phyloP scores from a whole-genome alignment of 1,140 invertebrate species.

The fruit fly (Drosophila melanogaster) region Release_6_plus_ISO1_MT NT_033779.5:2886001-2886500 shows the following conservation, averaged over 20 bases:
- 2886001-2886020: conserved; percentile 45
- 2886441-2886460: conserved; percentile 45
- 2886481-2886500: conserved; percentile 71
- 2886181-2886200: conserved; percentile 66
- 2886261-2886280: conserved; percentile 78
- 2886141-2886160: conserved; percentile 59
- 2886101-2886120: conserved; percentile 45
- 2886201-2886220: conserved; percentile 32
- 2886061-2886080: conserved; percentile 46
- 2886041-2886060: conserved; percentile 30
- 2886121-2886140: conserved; percentile 70
- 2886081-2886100: conserved; percentile 57
- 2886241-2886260: conserved; percentile 44
- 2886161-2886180: conserved; percentile 77
- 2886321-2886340: conserved; percentile 30
- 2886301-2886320: conserved; percentile 8
- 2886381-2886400: conserved; percentile 40
- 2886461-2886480: conserved; percentile 62
- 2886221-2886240: conserved; percentile 36
- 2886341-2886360: conserved; percentile 45
- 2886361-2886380: conserved; percentile 22
- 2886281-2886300: conserved; percentile 53
- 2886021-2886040: conserved; percentile 31
- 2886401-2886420: conserved; percentile 24
- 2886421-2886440: conserved; percentile 40